Evolutionary conservation across 2,113 vertebrate species (phyloP).

Genomic region (Clarias gariepinus): DNA sequence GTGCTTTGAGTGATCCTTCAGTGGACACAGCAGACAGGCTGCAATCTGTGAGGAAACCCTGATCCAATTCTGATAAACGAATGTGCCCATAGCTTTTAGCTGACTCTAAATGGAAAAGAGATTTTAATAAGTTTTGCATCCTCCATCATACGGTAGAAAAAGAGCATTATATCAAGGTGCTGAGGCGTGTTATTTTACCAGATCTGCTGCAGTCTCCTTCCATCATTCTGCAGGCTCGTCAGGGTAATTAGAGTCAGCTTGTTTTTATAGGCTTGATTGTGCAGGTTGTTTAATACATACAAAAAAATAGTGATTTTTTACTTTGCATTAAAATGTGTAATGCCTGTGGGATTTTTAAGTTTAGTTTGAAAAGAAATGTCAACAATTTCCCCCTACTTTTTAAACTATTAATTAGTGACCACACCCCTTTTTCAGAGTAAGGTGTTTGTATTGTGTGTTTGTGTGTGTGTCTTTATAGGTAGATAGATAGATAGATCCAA

Average conservation of each 20-base stretch:
- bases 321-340: neutral
- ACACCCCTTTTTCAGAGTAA: neutral
- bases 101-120: slow-evolving; percentile 51
- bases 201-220: slow-evolving; percentile 6
- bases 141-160: neutral
- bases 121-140: too few species aligned
- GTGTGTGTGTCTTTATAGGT: too few species aligned
- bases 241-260: slow-evolving; percentile 27
- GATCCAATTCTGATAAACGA: slow-evolving; percentile 67
- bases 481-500: too few species aligned
- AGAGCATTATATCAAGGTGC: neutral
- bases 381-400: too few species aligned
- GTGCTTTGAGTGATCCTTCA: slow-evolving; percentile 46
- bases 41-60: slow-evolving; percentile 61
- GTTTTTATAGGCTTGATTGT: slow-evolving; percentile 49
- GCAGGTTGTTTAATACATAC: slow-evolving; percentile 1
- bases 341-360: neutral
- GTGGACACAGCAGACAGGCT: slow-evolving; percentile 61
- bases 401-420: neutral
- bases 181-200: slow-evolving; percentile 31
- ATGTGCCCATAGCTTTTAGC: slow-evolving; percentile 58
- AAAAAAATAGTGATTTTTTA: neutral
- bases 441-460: too few species aligned
- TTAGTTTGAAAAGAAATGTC: neutral
- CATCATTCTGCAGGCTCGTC: slow-evolving; percentile 32